Conservation (phyloP, 2,888 invertebrate genomes). For the Mythimna impura region DNA sequence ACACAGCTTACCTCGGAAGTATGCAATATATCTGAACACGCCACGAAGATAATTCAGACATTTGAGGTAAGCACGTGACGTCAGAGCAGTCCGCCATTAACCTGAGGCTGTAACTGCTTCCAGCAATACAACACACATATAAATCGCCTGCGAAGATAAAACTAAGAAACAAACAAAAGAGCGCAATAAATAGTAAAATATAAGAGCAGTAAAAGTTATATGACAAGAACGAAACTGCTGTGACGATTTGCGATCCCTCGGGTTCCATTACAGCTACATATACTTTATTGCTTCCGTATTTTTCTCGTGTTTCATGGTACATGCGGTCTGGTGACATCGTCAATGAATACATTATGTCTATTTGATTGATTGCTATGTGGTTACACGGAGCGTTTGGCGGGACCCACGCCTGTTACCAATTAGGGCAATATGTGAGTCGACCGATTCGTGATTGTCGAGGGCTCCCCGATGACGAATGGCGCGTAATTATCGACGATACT, state of each 20-base stretch:
- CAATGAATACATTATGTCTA: conserved; percentile 63
- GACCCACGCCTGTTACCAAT: conserved; percentile 53
- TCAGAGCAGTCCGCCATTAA: conserved; percentile 41
- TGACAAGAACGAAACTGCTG: conserved; percentile 62
- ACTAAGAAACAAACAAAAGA: conserved; percentile 61
- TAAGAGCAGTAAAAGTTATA: conserved; percentile 67
- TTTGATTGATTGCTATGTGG: conserved; percentile 62
- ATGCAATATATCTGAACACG: conserved; percentile 34
- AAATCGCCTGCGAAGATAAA: conserved; percentile 58
- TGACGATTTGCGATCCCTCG: conserved; percentile 67
- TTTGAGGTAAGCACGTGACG: conserved; percentile 50
- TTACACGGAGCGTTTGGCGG: conserved; percentile 47
- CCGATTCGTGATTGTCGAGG: conserved; percentile 46
- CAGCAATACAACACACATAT: conserved; percentile 44
- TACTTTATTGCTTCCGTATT: conserved; percentile 64
- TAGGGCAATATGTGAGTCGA: conserved; percentile 49
- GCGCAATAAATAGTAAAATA: conserved; percentile 66
- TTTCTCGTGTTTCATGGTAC: conserved; percentile 55
- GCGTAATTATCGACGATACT: conserved; percentile 54
- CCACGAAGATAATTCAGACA: conserved; percentile 49
- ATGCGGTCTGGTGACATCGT: conserved; percentile 51
- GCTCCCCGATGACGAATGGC: conserved; percentile 46
- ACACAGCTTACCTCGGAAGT: conserved; percentile 29
- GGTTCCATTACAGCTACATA: conserved; percentile 63
- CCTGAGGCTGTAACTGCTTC: conserved; percentile 47